Percentiles rank a stretch among this genome's conserved stretches.
phyloP scores from a whole-genome alignment of 1,140 invertebrate species.

The Nixonia krombeini region DNA sequence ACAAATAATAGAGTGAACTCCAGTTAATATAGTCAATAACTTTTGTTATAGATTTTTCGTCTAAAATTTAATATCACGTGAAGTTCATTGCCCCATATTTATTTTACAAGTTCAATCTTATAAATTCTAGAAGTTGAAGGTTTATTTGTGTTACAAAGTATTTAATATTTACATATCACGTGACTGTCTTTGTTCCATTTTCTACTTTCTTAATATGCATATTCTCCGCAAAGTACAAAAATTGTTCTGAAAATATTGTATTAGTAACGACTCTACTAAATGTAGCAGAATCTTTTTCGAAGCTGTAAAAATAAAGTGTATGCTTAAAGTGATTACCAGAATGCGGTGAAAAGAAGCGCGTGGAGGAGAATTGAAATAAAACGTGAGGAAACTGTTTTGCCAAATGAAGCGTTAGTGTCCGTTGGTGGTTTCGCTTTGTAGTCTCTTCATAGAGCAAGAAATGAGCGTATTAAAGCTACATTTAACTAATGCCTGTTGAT shows the following conservation, averaged over 20 bases:
- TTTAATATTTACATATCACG: no score
- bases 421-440: conserved; percentile 49
- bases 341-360: conserved; percentile 32
- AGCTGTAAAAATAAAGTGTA: conserved; percentile 48
- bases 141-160: no score
- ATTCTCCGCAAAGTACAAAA: background rate
- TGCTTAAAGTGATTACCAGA: conserved; percentile 37
- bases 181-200: no score
- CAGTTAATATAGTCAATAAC: no score
- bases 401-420: conserved; percentile 29
- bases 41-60: no score
- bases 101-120: no score
- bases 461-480: conserved; percentile 49
- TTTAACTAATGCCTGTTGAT: conserved; percentile 63
- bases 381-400: conserved; percentile 32
- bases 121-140: no score
- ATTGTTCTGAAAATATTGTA: conserved; percentile 38
- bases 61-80: no score
- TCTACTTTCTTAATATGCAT: no score
- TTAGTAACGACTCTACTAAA: conserved; percentile 44
- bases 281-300: conserved; percentile 45
- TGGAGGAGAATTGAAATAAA: conserved; percentile 47
- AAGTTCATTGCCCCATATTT: no score
- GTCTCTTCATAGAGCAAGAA: conserved; percentile 35
- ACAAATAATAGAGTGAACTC: no score